These are phyloP conservation scores for Melanotus villosus DNA, from an alignment of 2,888 invertebrate species.

Conservation along the genomic window DNA sequence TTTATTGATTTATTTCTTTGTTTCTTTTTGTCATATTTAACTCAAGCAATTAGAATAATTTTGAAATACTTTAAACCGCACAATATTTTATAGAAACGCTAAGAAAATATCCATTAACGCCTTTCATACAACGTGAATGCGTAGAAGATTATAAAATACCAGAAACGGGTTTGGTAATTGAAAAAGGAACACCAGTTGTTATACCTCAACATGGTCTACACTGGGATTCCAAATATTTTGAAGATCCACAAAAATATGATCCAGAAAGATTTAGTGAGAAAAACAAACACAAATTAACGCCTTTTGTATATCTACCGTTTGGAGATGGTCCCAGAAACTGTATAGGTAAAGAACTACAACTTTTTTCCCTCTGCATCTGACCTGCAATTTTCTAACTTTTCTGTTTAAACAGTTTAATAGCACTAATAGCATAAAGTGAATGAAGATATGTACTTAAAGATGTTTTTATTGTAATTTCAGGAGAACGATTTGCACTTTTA, in stretches of 20 bases:
- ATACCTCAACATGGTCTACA: slow-evolving; percentile 64
- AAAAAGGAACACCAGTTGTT: slow-evolving; percentile 62
- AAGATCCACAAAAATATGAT: slow-evolving; percentile 70
- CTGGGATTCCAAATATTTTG: slow-evolving; percentile 70
- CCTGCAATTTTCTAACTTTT: too few species aligned
- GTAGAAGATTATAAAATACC: slow-evolving; percentile 58
- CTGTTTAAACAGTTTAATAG: too few species aligned
- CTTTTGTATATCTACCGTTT: slow-evolving; percentile 70
- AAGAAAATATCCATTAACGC: slow-evolving; percentile 65
- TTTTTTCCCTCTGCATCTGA: too few species aligned
- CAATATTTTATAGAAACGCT: slow-evolving; percentile 63
- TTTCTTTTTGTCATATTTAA: too few species aligned
- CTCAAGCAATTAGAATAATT: too few species aligned
- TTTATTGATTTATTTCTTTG: too few species aligned
- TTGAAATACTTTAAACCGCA: too few species aligned
- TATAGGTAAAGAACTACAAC: slow-evolving; percentile 56
- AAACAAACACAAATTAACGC: slow-evolving; percentile 69
- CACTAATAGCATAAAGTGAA: too few species aligned
- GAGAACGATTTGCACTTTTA: slow-evolving; percentile 49
- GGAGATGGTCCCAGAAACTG: too few species aligned
- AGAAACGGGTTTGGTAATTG: slow-evolving; percentile 55
- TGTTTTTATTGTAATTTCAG: slow-evolving; percentile 39
- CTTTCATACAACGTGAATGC: slow-evolving; percentile 59
- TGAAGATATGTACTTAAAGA: too few species aligned
- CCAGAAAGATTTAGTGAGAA: slow-evolving; percentile 72